Base-by-base conservation (phyloP, 2,113 vertebrate genomes). In the Kryptolebias marmoratus region DNA sequence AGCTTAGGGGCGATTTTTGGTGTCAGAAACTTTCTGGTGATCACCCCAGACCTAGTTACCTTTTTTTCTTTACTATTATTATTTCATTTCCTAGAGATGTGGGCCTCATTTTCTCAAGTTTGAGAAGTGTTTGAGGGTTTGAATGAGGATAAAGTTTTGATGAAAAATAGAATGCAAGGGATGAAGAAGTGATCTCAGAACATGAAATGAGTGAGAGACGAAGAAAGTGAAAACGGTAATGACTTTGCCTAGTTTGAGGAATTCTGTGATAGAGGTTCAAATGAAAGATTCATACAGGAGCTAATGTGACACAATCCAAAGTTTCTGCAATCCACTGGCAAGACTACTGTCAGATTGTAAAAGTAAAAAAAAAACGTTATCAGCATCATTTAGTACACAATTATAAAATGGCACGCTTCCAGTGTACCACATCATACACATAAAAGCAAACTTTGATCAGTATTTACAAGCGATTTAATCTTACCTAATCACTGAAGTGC, bases 11-110 rank as follows among this genome's bases (percentile, higher is more conserved):
- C 77, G 82, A 88, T 89, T 76, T 63, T 68, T 58, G 0, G 4
- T 89, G 89, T 90, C 88, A 90, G 69, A 88, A 89, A 88, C 71
- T 87, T 89, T 85, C 81, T 75, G 82, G 77, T 82, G 81, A 88
- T 90, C 80, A 82, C 73, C 72, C 48, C 62, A 70, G 75, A 79
- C 79, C 73, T 39, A n/a, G 70, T 73, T 88, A 64, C 47, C 31
- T 58, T 68, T 39, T 55, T 66, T 76, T 48, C 55, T 39, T 39
- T 53, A 47, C 56, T 49, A 49, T 47, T 28, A 54, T 53, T 61
- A 32, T 61, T 68, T 79, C 54, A 16, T 61, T 44, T 79, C 60
- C 57, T 55, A 48, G 57, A 76, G 64, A 74, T 32, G 2, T 73
- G 66, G 65, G 58, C 75, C 66, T 88, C 70, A 86, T 91, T 88